Conservation (phyloP, 1,140 invertebrate genomes). For the Aporrectodea caliginosa region DNA sequence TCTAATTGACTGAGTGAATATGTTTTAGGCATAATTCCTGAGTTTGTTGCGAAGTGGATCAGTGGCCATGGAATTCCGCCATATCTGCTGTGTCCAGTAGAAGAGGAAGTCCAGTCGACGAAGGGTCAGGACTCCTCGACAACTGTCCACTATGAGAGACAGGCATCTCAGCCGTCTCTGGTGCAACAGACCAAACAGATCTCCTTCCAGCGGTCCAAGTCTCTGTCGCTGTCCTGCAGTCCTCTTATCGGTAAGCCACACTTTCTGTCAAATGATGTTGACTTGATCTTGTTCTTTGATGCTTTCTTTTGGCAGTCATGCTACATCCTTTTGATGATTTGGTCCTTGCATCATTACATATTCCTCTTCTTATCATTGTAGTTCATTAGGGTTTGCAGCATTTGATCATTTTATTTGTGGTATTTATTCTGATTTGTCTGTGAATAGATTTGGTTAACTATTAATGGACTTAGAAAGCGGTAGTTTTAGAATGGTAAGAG, state of each 20-base stretch:
- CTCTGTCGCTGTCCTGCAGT: neutral
- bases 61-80: slow-evolving; percentile 41
- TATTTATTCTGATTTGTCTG: no score
- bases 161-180: neutral
- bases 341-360: no score
- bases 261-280: no score
- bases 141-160: neutral
- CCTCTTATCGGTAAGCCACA: neutral
- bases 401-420: no score
- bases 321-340: no score
- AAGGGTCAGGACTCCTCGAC: neutral
- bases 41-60: slow-evolving; percentile 46
- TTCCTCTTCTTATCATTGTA: no score
- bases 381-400: no score
- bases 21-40: slow-evolving; percentile 43
- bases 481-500: no score
- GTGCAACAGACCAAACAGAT: neutral
- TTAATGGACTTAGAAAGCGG: no score
- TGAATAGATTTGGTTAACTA: no score
- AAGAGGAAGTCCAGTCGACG: neutral
- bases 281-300: no score
- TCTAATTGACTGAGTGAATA: neutral
- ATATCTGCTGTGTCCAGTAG: slow-evolving; percentile 38
- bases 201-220: neutral
- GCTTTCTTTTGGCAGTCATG: no score